A percentile compares a stretch with the other conserved stretches of the same genome.
Evolutionary conservation across 2,797 vertebrate genomes (phyloP).

Genomic region (Pogonophryne albipinna): DNA sequence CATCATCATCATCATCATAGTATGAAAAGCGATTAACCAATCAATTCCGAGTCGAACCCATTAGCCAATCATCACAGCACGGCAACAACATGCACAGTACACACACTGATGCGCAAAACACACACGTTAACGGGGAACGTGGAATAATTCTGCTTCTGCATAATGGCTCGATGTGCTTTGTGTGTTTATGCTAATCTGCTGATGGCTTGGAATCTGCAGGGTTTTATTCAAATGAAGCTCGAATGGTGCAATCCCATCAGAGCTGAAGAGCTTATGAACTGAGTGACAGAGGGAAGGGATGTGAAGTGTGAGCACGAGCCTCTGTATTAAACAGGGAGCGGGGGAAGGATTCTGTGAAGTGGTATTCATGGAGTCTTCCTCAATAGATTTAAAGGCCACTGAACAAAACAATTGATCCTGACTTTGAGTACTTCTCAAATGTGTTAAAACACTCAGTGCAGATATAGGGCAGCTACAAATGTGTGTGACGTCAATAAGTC

Average conservation of each 20-base stretch:
- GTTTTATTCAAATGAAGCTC: slow-evolving; percentile 72
- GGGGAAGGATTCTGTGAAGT: slow-evolving; percentile 32
- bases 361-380: slow-evolving; percentile 29
- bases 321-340: slow-evolving; percentile 48
- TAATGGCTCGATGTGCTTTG: slow-evolving; percentile 31
- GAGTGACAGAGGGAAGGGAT: slow-evolving; percentile 55
- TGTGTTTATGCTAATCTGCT: slow-evolving; percentile 62
- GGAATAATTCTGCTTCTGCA: slow-evolving; percentile 50
- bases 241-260: slow-evolving; percentile 58
- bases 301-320: slow-evolving; percentile 40
- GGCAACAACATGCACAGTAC: slow-evolving; percentile 64
- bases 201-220: slow-evolving; percentile 44
- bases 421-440: background rate
- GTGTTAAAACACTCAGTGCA: background rate
- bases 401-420: slow-evolving; percentile 23
- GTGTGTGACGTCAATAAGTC: slow-evolving; percentile 2
- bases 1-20: slow-evolving; percentile 10
- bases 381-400: slow-evolving; percentile 24
- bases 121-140: slow-evolving; percentile 21
- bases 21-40: slow-evolving; percentile 39
- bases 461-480: slow-evolving; percentile 1
- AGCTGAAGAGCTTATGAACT: slow-evolving; percentile 47
- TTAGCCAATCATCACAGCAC: slow-evolving; percentile 68
- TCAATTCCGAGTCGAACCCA: slow-evolving; percentile 34
- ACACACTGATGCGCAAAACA: slow-evolving; percentile 14